Base-by-base conservation (phyloP, 1,140 invertebrate species). In the Atta texana region DNA sequence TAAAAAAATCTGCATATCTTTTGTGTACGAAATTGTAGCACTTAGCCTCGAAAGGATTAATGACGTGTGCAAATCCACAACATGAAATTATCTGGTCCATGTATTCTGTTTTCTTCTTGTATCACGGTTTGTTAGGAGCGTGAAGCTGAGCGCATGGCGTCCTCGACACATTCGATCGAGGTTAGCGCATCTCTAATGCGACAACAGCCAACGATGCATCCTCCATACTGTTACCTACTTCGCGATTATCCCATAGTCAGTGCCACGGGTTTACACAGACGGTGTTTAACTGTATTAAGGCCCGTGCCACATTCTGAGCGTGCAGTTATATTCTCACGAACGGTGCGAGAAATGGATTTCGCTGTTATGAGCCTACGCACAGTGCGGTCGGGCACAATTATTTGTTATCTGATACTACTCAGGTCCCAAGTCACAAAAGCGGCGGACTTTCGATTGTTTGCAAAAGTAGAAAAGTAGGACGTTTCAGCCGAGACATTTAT, bases 221-320 rank as follows among this genome's bases (percentile, higher is more conserved):
- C 87, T 91, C 87, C 71, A 89, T 78, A 91, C 82, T 89, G 87
- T 93, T 92, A 90, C 93, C 93, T 92, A 94, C 93, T 93, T 94
- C 81, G 72, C 86, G 89, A 92, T 92, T 92, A 91, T 93, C 89
- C 80, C 91, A 89, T 89, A 87, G 57, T 78, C 85, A 77, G 84
- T 84, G 88, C 80, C 78, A 78, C 66, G 68, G 68, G 16, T 55
- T 12, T 24, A 72, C 80, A 82, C 68, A 49, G 34, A 74, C 63
- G 77, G 69, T 59, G 87, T 69, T 87, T 86, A 85, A 85, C 85
- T 80, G 86, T 53, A 92, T 93, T 93, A 92, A 92, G 71, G 66
- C 88, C 85, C 86, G 92, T 93, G 88, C 93, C 85, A 93, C 93
- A 92, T 93, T 88, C 92, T 44, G 63, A 63, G 82, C 88, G 86